Percentiles rank a stretch among this genome's conserved stretches.
phyloP scores from a whole-genome alignment of 2,113 vertebrate genomes.

The Pelecanus crispus region DNA sequence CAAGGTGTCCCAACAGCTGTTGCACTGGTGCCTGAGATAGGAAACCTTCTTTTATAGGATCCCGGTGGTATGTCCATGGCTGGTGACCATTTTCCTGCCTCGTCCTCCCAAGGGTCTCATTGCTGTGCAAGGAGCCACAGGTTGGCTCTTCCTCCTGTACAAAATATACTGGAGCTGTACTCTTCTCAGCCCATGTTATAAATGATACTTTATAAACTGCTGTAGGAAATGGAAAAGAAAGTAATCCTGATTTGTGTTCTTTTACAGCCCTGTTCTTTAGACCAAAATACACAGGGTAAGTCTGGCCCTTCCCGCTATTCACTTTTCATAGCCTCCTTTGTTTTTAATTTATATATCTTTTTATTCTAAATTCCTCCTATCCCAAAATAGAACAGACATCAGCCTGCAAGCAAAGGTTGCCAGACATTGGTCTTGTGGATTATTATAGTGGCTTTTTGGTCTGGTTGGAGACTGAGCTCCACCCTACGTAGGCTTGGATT shows the following conservation, averaged over 20 bases:
- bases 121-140: not conserved
- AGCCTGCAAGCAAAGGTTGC: conserved; percentile 69
- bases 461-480: conserved; percentile 62
- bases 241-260: not conserved
- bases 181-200: not conserved
- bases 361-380: conserved; percentile 55
- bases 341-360: conserved; percentile 47
- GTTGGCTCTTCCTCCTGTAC: not conserved
- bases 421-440: conserved; percentile 68
- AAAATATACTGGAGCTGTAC: not conserved
- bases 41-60: not conserved
- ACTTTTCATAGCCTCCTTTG: conserved; percentile 53
- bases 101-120: not conserved
- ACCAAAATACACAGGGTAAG: conserved; percentile 40
- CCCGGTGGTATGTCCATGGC: not conserved
- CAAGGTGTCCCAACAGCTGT: not conserved
- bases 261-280: conserved; percentile 2
- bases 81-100: not conserved
- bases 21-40: not conserved
- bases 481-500: conserved; percentile 66
- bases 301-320: conserved; percentile 50
- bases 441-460: conserved; percentile 70
- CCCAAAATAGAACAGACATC: conserved; percentile 71
- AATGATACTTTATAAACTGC: not conserved
- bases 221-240: conserved; percentile 23